Conservation (phyloP, 64 coral and sea anemone genomes). For the Actinia tenebrosa region DNA sequence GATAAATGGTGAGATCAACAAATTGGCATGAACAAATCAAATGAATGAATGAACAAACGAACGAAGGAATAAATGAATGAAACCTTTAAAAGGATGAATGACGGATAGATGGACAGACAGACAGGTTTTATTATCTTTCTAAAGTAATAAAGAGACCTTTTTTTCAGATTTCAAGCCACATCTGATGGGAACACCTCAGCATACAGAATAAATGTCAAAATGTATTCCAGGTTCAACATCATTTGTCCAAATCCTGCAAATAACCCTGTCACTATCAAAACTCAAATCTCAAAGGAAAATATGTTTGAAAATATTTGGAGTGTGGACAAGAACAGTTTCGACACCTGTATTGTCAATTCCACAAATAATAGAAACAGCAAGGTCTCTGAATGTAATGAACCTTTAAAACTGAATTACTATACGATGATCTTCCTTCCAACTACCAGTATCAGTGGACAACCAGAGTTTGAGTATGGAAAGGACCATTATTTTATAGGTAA, state of each 20-base stretch:
- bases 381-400: conserved; percentile 16
- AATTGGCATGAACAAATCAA: no score
- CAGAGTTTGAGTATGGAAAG: conserved; percentile 38
- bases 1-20: no score
- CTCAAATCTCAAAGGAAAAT: conserved; percentile 2
- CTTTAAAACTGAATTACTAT: conserved; percentile 19
- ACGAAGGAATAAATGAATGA: neutral
- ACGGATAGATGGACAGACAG: neutral
- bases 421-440: conserved; percentile 23
- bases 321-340: conserved; percentile 50
- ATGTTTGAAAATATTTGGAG: conserved; percentile 73
- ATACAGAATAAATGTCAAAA: conserved; percentile 17
- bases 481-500: conserved; percentile 73
- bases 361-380: neutral
- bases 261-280: neutral
- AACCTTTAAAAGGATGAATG: no score
- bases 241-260: conserved; percentile 46
- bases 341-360: conserved; percentile 31
- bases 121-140: no score
- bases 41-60: neutral
- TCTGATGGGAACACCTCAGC: neutral
- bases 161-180: neutral
- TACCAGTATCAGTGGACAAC: neutral
- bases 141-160: neutral
- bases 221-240: conserved; percentile 43